phyloP scores from a whole-genome alignment of 2,797 vertebrate species.

The Falco naumanni region DNA sequence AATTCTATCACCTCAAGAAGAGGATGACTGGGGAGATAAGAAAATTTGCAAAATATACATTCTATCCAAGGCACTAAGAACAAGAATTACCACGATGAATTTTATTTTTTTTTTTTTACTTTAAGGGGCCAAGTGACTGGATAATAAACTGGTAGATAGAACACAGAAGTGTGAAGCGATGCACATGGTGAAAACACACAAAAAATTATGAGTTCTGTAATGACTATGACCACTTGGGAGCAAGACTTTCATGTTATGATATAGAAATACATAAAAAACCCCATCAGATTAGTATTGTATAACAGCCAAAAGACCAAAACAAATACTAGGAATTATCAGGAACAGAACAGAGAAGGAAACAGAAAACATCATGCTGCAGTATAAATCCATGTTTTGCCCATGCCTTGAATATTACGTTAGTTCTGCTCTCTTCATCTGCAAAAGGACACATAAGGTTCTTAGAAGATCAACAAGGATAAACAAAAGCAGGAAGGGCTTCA shows the following conservation, averaged over 20 bases:
- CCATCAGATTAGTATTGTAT: background rate
- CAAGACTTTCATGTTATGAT: background rate
- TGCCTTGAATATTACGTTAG: background rate
- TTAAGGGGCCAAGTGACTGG: background rate
- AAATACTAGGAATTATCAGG: background rate
- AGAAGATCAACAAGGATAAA: background rate
- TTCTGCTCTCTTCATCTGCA: background rate
- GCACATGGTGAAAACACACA: background rate
- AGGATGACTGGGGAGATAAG: background rate
- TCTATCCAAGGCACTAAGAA: background rate
- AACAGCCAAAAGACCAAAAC: background rate
- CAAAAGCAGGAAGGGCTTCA: background rate
- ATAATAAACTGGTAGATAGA: background rate
- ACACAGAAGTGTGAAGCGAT: background rate
- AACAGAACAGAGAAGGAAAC: background rate
- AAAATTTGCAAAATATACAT: background rate
- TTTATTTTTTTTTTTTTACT: background rate
- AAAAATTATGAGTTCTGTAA: background rate
- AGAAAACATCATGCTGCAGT: background rate
- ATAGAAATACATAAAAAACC: background rate
- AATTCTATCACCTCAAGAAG: background rate
- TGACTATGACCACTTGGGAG: background rate
- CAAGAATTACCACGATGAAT: background rate
- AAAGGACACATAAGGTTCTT: background rate
- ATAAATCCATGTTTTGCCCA: background rate